A percentile compares a stretch with the other conserved stretches of the same genome.
phyloP scores from a whole-genome alignment of 2,113 vertebrate species.

The Meleagris gallopavo region DNA sequence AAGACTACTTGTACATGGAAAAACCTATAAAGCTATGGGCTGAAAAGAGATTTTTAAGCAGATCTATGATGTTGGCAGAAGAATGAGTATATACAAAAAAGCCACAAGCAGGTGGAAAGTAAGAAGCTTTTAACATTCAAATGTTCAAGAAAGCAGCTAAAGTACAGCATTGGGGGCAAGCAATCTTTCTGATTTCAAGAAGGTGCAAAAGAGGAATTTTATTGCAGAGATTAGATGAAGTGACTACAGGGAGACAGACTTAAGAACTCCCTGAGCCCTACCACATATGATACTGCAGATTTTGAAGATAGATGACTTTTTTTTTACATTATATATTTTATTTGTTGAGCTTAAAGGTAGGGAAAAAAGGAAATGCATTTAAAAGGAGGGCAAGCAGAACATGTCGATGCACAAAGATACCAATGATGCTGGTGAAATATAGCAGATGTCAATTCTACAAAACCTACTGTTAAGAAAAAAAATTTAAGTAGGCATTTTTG shows the following conservation, averaged over 20 bases:
- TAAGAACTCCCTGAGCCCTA: background rate
- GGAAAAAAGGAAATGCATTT: background rate
- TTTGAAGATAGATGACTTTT: background rate
- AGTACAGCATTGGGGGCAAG: background rate
- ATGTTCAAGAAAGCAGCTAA: background rate
- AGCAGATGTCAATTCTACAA: background rate
- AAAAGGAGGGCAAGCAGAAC: background rate
- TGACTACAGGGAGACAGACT: background rate
- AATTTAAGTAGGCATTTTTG: background rate
- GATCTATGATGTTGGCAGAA: background rate
- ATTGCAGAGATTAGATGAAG: background rate
- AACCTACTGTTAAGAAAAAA: background rate
- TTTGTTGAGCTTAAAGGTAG: background rate
- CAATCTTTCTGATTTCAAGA: background rate
- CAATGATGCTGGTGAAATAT: background rate
- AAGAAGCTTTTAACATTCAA: background rate
- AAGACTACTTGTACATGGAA: background rate
- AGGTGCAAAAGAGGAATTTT: background rate
- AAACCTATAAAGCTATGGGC: background rate
- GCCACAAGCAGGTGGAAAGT: background rate
- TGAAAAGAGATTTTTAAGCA: background rate
- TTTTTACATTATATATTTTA: background rate
- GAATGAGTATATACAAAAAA: background rate
- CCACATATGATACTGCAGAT: background rate
- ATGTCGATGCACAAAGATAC: background rate